These are phyloP conservation scores for Lophotriccus pileatus DNA, from an alignment of 2,797 vertebrate genomes.

Conservation along the genomic window DNA sequence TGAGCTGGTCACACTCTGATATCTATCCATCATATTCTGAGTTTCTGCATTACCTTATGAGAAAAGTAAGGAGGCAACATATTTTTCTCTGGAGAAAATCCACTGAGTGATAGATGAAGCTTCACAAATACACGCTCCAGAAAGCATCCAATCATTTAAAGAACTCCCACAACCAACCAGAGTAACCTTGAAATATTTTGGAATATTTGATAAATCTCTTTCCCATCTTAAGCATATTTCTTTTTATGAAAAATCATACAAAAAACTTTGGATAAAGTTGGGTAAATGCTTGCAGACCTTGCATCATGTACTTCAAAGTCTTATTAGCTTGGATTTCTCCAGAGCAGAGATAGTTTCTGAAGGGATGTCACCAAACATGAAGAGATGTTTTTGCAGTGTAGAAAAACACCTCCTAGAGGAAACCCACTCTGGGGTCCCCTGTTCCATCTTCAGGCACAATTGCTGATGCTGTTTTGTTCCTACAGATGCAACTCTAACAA, in stretches of 20 bases:
- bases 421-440: background rate
- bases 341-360: background rate
- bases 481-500: slow-evolving; percentile 8
- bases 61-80: slow-evolving; percentile 17
- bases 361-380: background rate
- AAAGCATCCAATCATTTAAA: slow-evolving; percentile 58
- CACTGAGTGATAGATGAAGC: slow-evolving; percentile 42
- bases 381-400: background rate
- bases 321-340: background rate
- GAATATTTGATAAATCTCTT: slow-evolving; percentile 42
- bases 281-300: background rate
- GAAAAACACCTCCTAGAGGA: background rate
- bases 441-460: background rate
- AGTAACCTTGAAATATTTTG: slow-evolving; percentile 52
- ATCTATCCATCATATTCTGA: slow-evolving; percentile 22
- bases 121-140: slow-evolving; percentile 37
- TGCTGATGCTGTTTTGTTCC: background rate
- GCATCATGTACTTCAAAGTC: background rate
- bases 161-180: background rate
- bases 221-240: background rate
- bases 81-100: slow-evolving; percentile 47
- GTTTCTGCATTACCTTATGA: slow-evolving; percentile 2
- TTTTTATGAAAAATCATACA: background rate
- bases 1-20: background rate
- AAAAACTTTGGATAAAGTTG: background rate